phyloP scores from a whole-genome alignment of 2,113 vertebrate genomes.

The Semicossyphus pulcher region DNA sequence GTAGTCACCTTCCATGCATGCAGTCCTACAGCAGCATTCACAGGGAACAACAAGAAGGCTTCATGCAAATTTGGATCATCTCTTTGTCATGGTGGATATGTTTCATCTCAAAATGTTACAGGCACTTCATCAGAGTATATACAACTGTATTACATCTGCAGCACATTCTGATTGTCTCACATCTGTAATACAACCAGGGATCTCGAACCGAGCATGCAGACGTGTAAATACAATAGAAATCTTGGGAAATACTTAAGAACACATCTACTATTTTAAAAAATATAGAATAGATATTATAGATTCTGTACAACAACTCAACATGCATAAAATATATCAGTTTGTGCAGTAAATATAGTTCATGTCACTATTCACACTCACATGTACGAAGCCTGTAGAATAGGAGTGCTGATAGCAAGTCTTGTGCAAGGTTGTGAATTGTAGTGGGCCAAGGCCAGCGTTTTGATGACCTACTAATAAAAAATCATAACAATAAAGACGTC shows the following conservation, averaged over 20 bases:
- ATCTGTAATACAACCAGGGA: slow-evolving; percentile 36
- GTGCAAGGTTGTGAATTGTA: no score
- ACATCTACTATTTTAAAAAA: slow-evolving; percentile 59
- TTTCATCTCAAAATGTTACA: slow-evolving; percentile 60
- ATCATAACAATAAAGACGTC: no score
- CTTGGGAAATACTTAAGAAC: slow-evolving; percentile 42
- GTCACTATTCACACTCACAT: slow-evolving; percentile 31
- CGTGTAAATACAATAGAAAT: slow-evolving; percentile 27
- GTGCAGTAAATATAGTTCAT: slow-evolving; percentile 50
- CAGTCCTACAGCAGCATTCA: slow-evolving; percentile 57
- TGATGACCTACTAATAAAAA: no score
- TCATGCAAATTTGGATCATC: slow-evolving; percentile 67
- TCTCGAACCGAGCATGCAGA: slow-evolving; percentile 61
- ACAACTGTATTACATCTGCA: slow-evolving; percentile 40
- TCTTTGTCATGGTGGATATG: slow-evolving; percentile 22
- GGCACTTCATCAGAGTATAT: slow-evolving; percentile 73
- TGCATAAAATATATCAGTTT: slow-evolving; percentile 65
- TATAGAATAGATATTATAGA: slow-evolving; percentile 56
- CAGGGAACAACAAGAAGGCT: slow-evolving; percentile 53
- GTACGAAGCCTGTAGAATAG: slow-evolving; percentile 27
- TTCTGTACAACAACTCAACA: slow-evolving; percentile 67
- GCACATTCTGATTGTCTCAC: slow-evolving; percentile 46
- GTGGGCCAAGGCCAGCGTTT: background rate
- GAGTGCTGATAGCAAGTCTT: slow-evolving; percentile 21
- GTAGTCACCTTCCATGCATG: slow-evolving; percentile 52